Conservation (phyloP, 2,113 vertebrate genomes). For the Malaclemys terrapin region DNA sequence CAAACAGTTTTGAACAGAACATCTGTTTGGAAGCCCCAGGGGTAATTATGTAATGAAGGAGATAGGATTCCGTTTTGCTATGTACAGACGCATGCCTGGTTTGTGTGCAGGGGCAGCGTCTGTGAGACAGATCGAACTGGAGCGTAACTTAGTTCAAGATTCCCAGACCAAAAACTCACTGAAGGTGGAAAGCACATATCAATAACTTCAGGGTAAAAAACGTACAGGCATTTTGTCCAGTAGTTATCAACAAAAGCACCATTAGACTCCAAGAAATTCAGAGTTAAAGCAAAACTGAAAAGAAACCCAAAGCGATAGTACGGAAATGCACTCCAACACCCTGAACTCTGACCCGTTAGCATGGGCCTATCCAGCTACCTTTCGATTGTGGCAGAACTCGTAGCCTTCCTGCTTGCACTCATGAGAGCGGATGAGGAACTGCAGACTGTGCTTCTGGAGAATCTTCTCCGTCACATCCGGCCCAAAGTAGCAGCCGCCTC, state of each 20-base stretch:
- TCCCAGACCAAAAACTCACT: not conserved
- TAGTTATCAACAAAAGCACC: not conserved
- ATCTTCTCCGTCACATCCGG: slow-evolving; percentile 87
- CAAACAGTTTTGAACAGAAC: not conserved
- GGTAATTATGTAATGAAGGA: not conserved
- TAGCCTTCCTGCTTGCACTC: slow-evolving; percentile 97
- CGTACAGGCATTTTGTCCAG: rapidly evolving
- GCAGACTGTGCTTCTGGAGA: slow-evolving; percentile 84
- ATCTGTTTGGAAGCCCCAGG: not conserved
- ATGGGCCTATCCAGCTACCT: slow-evolving; percentile 69
- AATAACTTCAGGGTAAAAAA: not conserved
- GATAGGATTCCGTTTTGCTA: not conserved
- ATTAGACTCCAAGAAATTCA: rapidly evolving
- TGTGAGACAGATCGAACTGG: not conserved
- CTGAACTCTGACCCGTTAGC: rapidly evolving
- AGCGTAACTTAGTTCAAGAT: not conserved
- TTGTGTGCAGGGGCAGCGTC: not conserved
- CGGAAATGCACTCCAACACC: not conserved
- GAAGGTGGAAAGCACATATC: not conserved
- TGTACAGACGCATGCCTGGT: rapidly evolving
- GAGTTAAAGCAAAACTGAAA: not conserved
- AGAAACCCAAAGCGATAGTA: not conserved
- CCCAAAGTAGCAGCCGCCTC: slow-evolving; percentile 93
- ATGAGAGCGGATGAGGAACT: slow-evolving; percentile 92
- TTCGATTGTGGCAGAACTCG: slow-evolving; percentile 90